Conservation (phyloP, 2,888 invertebrate species). For the Agrilus mali region DNA sequence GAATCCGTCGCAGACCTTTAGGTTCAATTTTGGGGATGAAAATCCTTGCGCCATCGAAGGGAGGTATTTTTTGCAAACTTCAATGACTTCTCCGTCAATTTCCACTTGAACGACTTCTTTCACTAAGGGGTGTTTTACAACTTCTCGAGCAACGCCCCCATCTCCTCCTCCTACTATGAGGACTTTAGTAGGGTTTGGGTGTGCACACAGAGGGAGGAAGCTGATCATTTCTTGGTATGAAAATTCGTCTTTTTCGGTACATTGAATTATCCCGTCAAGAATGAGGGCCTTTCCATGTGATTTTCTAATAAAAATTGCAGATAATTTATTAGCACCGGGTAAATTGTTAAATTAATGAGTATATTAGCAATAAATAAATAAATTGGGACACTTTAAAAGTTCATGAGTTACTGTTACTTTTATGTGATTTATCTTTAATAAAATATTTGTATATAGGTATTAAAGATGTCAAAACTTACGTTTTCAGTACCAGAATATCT, state of each 20-base stretch:
- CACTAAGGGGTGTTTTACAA: conserved; percentile 83
- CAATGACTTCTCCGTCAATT: conserved; percentile 86
- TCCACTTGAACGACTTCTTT: conserved; percentile 69
- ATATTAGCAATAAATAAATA: too few relatives aligned
- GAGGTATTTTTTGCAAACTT: conserved; percentile 76
- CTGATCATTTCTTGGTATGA: conserved; percentile 98
- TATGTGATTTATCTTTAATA: too few relatives aligned
- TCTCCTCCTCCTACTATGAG: conserved; percentile 97
- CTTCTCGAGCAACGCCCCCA: conserved; percentile 93
- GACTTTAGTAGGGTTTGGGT: conserved; percentile 81
- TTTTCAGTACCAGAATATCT: conserved; percentile 71
- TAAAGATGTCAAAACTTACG: conserved; percentile 37
- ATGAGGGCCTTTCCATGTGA: conserved; percentile 78
- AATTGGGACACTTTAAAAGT: too few relatives aligned
- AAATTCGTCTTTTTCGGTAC: conserved; percentile 91
- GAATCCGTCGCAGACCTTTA: conserved; percentile 81
- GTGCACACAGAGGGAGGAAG: conserved; percentile 82
- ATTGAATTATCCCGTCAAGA: conserved; percentile 93
- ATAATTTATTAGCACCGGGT: too few relatives aligned
- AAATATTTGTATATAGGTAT: background rate
- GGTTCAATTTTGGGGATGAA: conserved; percentile 63
- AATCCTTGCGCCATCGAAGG: conserved; percentile 88
- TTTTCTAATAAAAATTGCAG: conserved; percentile 37
- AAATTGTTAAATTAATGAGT: too few relatives aligned
- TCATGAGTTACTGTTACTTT: too few relatives aligned